Conservation (phyloP, 1,140 invertebrate species). For the Samia ricini region DNA sequence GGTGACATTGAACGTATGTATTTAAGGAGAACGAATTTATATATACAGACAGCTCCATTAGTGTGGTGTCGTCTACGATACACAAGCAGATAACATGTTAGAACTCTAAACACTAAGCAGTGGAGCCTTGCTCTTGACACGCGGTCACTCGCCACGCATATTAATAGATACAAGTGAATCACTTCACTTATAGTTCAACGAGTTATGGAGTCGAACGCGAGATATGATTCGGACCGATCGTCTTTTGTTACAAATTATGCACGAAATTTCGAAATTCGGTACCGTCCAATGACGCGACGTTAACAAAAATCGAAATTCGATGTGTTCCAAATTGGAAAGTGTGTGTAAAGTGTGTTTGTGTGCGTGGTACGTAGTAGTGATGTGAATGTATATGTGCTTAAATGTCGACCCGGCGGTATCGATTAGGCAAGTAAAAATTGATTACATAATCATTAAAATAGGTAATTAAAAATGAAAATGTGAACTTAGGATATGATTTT, state of each 20-base stretch:
- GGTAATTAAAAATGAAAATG: background rate
- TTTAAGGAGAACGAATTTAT: background rate
- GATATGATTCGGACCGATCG: conserved; percentile 54
- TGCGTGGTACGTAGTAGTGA: conserved; percentile 6
- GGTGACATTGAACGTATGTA: background rate
- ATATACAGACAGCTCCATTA: conserved; percentile 30
- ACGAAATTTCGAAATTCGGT: conserved; percentile 4
- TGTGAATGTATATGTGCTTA: conserved; percentile 33
- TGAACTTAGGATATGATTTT: background rate
- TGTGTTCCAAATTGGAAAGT: conserved; percentile 29
- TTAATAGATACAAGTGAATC: conserved; percentile 72
- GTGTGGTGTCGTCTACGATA: conserved; percentile 6
- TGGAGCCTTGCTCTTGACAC: conserved; percentile 70
- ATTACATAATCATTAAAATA: conserved; percentile 1
- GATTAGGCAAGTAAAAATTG: conserved; percentile 26
- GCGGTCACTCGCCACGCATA: conserved; percentile 72
- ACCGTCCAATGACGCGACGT: too few species aligned
- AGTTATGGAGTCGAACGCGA: conserved; percentile 46
- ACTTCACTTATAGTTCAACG: conserved; percentile 46
- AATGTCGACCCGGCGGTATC: conserved; percentile 28
- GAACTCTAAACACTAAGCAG: conserved; percentile 37
- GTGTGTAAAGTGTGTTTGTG: conserved; percentile 4
- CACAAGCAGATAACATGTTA: conserved; percentile 13
- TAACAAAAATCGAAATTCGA: conserved; percentile 24
- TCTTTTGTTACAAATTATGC: conserved; percentile 32